phyloP scores from a whole-genome alignment of 2,888 invertebrate genomes.

The Eulithis testata region DNA sequence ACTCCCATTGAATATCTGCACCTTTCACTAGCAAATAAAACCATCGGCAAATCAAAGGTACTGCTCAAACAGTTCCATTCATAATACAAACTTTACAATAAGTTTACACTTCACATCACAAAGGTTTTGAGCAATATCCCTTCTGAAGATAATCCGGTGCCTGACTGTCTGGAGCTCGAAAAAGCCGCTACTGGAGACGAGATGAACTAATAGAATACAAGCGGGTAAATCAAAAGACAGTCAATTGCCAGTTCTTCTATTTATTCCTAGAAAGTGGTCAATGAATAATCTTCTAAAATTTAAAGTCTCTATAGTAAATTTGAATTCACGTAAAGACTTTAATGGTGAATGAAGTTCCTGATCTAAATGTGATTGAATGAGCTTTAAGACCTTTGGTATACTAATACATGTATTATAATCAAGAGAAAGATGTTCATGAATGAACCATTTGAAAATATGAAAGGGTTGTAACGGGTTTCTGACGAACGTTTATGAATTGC shows the following conservation, averaged over 20 bases:
- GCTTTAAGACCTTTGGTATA: constrained; percentile 16
- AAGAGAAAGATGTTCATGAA: constrained; percentile 16
- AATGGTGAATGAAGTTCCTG: constrained; percentile 7
- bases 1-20: constrained; percentile 15
- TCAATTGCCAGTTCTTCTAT: constrained; percentile 21
- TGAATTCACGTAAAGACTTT: constrained; percentile 2
- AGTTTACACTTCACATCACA: constrained; percentile 69
- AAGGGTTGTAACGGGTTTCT: constrained; percentile 12
- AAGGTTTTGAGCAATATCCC: constrained; percentile 41
- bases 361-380: constrained; percentile 11
- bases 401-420: constrained; percentile 12
- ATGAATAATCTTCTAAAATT: constrained; percentile 13
- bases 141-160: constrained; percentile 64
- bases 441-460: constrained; percentile 1
- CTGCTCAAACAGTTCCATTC: constrained; percentile 43
- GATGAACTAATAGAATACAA: neutral
- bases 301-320: constrained; percentile 7
- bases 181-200: constrained; percentile 27
- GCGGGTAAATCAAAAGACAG: constrained; percentile 1
- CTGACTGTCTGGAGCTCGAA: constrained; percentile 59
- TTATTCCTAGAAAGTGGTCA: constrained; percentile 24
- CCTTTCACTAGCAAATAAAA: constrained; percentile 17
- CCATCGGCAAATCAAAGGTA: constrained; percentile 52
- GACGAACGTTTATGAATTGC: neutral
- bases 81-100: constrained; percentile 64